Evolutionary conservation across 2,888 invertebrate genomes (phyloP), one percentile per base, ranked within the genome.

Genomic region (Cryptus viduatorius): DNA sequence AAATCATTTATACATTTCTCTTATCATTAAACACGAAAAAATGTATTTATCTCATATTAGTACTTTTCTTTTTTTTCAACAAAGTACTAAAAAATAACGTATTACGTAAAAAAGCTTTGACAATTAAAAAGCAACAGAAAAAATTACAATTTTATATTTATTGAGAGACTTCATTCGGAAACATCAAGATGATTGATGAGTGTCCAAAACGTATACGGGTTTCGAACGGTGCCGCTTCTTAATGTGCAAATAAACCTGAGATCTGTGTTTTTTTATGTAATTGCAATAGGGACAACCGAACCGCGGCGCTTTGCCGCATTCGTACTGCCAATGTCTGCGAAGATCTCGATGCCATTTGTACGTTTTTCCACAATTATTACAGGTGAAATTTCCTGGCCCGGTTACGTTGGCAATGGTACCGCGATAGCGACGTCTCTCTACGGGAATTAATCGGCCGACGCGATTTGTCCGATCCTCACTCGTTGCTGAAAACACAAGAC

Each of bases 281-380:
- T 80, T 78, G 29, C 87, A 87, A 79, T 87, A 86, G 12, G 81
- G 78, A 79, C 88, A 89, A 64, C 87, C 79, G 77, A 88, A 89
- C 37, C 88, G 84, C n/a, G 89, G 89, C 46, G 72, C 69, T 72
- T 88, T 92, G 19, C 89, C 89, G 72, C 90, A 90, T 89, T 12
- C 87, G 89, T 67, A 65, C 84, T 88, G 82, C 91, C 90, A 59
- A 87, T 87, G 86, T 90, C 75, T 78, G 90, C 82, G 78, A 88
- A 80, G 82, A 90, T 90, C 67, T 88, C 82, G 77, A 90, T 88
- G 89, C 89, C 88, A 90, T 82, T 90, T 90, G 84, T 93, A 93
- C 1, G 86, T 83, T 79, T 91, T 91, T 31, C 88, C 90, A 75
- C 93, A 93, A 46, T 87, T 90, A 1, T 90, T 89, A 76, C 93